These are phyloP conservation scores for Gymnobelideus leadbeateri DNA, from an alignment of 2,113 vertebrate species.

Conservation along the genomic window DNA sequence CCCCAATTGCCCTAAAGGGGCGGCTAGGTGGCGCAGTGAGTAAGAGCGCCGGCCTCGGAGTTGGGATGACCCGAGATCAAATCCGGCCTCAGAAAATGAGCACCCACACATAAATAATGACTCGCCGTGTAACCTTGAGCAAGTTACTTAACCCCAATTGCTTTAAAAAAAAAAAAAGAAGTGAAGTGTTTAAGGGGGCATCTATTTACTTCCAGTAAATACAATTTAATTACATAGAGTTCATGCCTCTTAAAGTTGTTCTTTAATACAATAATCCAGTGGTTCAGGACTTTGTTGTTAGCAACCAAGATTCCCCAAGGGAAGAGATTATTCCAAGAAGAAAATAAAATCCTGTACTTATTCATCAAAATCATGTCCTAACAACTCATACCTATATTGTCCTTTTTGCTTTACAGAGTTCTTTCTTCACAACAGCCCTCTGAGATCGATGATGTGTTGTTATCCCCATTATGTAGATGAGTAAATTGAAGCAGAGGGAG, in stretches of 20 bases:
- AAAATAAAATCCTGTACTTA: constrained; percentile 7
- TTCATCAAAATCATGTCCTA: neutral
- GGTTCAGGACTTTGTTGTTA: neutral
- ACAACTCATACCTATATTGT: neutral
- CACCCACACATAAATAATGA: no score
- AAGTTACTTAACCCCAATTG: no score
- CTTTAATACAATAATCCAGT: neutral
- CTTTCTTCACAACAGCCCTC: neutral
- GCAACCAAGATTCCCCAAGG: neutral
- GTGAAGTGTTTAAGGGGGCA: neutral
- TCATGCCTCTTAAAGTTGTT: neutral
- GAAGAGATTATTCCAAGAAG: neutral
- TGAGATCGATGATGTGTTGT: neutral
- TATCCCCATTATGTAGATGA: neutral
- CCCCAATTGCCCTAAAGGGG: no score
- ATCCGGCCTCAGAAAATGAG: no score
- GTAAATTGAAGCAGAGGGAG: neutral
- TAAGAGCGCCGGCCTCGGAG: no score
- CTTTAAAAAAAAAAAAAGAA: no score
- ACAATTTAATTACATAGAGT: neutral
- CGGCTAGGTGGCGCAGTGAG: no score
- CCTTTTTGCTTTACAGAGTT: neutral
- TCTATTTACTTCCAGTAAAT: neutral
- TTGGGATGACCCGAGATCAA: no score
- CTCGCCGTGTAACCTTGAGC: no score